Evolutionary conservation across 2,113 vertebrate species (phyloP), one percentile per base, ranked within the genome.

Genomic region (Corythoichthys intestinalis): DNA sequence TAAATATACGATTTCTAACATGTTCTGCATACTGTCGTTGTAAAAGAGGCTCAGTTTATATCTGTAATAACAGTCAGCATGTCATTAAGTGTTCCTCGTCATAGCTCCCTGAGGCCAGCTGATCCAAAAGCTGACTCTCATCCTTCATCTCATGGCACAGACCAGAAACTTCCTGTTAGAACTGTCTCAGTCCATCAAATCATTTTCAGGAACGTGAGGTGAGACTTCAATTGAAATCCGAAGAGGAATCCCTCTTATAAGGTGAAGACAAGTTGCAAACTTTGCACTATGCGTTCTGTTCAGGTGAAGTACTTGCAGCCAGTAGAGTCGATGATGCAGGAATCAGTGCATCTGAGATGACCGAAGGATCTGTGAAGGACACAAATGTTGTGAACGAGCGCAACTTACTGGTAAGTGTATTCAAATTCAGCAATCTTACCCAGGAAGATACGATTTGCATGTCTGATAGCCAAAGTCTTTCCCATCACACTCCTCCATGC

Each of bases 301-400:
- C 96, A 98, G 82, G 96, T 98, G 90, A 98, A 99, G 86, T 95
- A 98, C 44, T 96, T 96, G 84, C 97, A 99, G 75, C 94, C 93
- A 59, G 96, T 98, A 59, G 96, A 98, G 90, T 98, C 96, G 13
- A 98, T 97, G 83, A 94, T 87, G 83, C 97, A 98, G 71, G 95
- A 93, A 0, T 91, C 82, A 1, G 95, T 97, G 86, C 97, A 99
- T 58, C 82, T 89, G 75, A 98, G 81, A 77, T 93, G 94, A 81
- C 96, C 96, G 0, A 96, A 95, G 7, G 96, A 98, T 80, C 96
- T 98, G 84, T 28, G 73, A 52, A 60, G 54, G 58, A 81, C 58
- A 73, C 1, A 15, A 6, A 39, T 10, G 15, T 6, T 54, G 44
- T 1, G 57, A 47, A 49, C 1, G 37, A 28, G 53, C 39, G 8